Base-by-base conservation (phyloP, 2,113 vertebrate genomes). In the Opisthocomus hoazin region DNA sequence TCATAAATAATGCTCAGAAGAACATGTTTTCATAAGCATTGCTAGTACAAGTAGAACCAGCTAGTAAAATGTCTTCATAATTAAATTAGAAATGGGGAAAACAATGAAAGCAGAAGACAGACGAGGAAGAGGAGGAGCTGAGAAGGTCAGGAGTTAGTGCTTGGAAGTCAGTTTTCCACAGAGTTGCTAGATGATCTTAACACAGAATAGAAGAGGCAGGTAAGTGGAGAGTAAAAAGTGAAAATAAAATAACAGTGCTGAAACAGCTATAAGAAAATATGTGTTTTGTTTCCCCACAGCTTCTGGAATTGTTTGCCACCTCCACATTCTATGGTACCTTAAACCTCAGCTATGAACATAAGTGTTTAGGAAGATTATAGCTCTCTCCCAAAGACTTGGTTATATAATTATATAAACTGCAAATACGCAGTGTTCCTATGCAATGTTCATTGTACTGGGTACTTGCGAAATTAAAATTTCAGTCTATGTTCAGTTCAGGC, bases 391-490 rank as follows among this genome's bases (percentile, higher is more conserved):
- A 64, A 80, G 26, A 54, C n/a, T 70, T 36, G 48, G 68, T 79
- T 94, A 66, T 70, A 45, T 75, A 89, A 86, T 92, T 91, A 84
- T 20, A 56, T 48, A 68, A 88, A 65, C 24, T 56, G 19, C 23
- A 92, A 88, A 86, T 36, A 53, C 24, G 13, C 36, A 71, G 51
- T 27, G 23, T 48, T 84, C 20, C 56, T 45, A 8, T 64, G 41
- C 43, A 46, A 50, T 75, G 34, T n/a, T 91, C 20, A n/a, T 69
- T 45, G 5, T 46, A 32, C 83, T 51, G 39, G 74, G 36, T 56
- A 54, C 75, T 94, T 90, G 51, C 77, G 68, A 60, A 75, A 96
- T 75, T 83, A 96, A 92, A 90, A 54, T 78, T 88, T 60, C 69
- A 73, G 34, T 39, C 29, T 83, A 4, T 19, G 21, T 45, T 91